phyloP scores from a whole-genome alignment of 2,888 invertebrate genomes.

The Sarcophaga rosellei region DNA sequence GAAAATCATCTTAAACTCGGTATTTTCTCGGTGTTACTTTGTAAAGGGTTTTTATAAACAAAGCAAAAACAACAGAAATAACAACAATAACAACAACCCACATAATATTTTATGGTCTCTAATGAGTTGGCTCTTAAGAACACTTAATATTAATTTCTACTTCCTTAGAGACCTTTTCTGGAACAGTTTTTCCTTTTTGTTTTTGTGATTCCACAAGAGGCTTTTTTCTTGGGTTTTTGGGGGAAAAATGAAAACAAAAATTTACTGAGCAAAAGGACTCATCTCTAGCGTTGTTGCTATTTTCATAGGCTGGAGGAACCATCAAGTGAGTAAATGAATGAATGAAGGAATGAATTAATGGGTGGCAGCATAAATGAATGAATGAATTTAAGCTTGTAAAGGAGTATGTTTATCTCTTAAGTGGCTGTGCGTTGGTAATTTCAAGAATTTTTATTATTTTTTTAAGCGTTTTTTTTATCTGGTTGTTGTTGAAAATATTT shows the following conservation, averaged over 20 bases:
- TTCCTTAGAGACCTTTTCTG: constrained; percentile 56
- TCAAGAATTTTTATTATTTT: constrained; percentile 8
- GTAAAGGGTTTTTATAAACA: constrained; percentile 38
- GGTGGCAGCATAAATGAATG: neutral
- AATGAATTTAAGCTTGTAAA: constrained; percentile 38
- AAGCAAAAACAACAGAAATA: constrained; percentile 5
- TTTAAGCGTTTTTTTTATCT: constrained; percentile 6
- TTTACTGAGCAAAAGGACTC: too few species aligned
- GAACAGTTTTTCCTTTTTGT: constrained; percentile 18
- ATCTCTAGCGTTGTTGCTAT: too few species aligned
- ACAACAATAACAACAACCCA: constrained; percentile 17
- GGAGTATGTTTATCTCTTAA: neutral
- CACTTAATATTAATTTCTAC: constrained; percentile 67
- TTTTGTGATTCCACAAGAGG: neutral
- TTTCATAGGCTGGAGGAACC: neutral
- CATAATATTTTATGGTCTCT: constrained; percentile 54
- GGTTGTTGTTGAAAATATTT: constrained; percentile 38
- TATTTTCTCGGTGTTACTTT: constrained; percentile 3
- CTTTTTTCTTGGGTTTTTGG: neutral
- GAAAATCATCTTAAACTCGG: constrained; percentile 31
- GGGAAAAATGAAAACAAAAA: neutral
- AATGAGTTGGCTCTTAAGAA: constrained; percentile 63
- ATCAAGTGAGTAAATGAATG: neutral
- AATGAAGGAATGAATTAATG: neutral
- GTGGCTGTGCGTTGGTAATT: neutral